Evolutionary conservation across 30 jellyfish, hydroid and myxozoan genomes (phyloP).

Genomic region (Chironex yamaguchii): DNA sequence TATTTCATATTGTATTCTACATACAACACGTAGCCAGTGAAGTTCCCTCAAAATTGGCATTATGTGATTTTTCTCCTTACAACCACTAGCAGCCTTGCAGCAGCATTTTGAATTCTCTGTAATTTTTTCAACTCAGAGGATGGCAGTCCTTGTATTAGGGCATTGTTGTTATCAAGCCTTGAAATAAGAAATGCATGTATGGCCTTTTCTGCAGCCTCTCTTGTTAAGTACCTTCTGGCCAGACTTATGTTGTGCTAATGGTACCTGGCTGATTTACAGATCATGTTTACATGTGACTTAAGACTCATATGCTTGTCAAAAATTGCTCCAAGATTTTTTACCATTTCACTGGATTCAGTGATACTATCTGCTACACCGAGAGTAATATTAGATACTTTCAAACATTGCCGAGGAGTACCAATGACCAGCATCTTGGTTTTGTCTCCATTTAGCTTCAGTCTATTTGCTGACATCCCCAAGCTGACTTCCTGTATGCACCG

Average conservation of each 20-base stretch:
- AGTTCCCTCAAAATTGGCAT: no score
- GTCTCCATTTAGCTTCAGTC: constrained; percentile 40
- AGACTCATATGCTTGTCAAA: constrained; percentile 55
- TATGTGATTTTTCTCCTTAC: constrained; percentile 35
- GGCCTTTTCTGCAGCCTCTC: no score
- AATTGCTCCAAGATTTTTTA: constrained; percentile 33
- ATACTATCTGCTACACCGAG: constrained; percentile 28
- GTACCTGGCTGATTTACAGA: constrained; percentile 67
- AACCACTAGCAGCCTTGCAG: constrained; percentile 38
- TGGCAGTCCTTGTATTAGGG: constrained; percentile 58
- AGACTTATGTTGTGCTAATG: constrained; percentile 36
- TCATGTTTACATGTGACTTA: constrained; percentile 53
- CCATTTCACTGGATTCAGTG: constrained; percentile 16
- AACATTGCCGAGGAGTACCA: constrained; percentile 55
- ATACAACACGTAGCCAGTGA: constrained; percentile 44
- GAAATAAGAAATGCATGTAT: constrained; percentile 21
- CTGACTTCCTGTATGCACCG: constrained; percentile 57
- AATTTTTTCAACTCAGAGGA: constrained; percentile 17
- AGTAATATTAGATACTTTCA: constrained; percentile 37
- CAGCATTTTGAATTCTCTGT: constrained; percentile 30
- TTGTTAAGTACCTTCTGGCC: constrained; percentile 59
- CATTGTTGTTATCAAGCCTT: constrained; percentile 43
- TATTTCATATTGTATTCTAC: constrained; percentile 13
- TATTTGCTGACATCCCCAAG: constrained; percentile 52
- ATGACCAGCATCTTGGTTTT: constrained; percentile 28